Evolutionary conservation across 2,888 invertebrate genomes (phyloP), one percentile per base, ranked within the genome.

Genomic region (Portevinia maculata): DNA sequence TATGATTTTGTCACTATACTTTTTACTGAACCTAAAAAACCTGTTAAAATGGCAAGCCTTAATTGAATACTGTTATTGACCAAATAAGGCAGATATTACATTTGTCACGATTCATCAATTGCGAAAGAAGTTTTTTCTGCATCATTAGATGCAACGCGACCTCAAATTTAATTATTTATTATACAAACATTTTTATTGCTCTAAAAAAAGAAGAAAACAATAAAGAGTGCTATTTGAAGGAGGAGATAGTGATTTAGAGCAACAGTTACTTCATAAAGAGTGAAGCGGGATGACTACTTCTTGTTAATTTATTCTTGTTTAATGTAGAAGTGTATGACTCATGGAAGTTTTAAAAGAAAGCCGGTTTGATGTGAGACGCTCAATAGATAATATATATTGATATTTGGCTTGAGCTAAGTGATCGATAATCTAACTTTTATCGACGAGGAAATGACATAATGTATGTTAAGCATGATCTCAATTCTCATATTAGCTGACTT

Each of bases 241-340:
- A 15, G 11, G 11, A 13, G 17, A 19, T 7, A 30, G 13, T 39
- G 13, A 8, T 19, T 32, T 30, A 39, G n/a, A 41, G 28, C n/a
- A n/a, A n/a, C n/a, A n/a, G n/a, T n/a, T 7, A 3, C 62, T 50
- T 52, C 19, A 39, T 32, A 41, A 52, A 21, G 9, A 30, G 41
- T 53, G 44, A 53, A 19, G 7, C 28, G 21, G n/a, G n/a, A n/a
- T n/a, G 15, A 32, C 28, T 11, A 21, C 13, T 53, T 53, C 34
- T 17, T 15, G 13, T 28, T 53, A 44, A 67, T 53, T 67, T 28
- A 67, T 67, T 67, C 37, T 52, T 1, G 2, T 21, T 41, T 21
- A 37, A n/a, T n/a, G n/a, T n/a, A n/a, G n/a, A n/a, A n/a, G n/a
- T n/a, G 13, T n/a, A 55, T 60, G 46, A 60, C 15, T 60, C 60